phyloP scores from a whole-genome alignment of 2,113 vertebrate species.

The Trochalopteron elliotii region DNA sequence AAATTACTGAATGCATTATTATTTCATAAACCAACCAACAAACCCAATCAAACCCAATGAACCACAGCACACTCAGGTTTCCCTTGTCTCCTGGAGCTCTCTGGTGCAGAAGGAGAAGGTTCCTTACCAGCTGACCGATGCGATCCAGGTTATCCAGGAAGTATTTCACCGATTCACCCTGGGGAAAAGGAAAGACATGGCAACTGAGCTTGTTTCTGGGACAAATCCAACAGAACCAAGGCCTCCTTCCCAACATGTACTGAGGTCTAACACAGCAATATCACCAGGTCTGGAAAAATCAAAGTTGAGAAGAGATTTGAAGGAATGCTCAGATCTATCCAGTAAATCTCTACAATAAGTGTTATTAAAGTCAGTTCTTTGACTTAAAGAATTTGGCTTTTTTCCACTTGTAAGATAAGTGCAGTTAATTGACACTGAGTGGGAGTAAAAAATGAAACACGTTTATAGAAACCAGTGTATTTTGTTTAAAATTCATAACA shows the following conservation, averaged over 20 bases:
- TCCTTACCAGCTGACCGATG: slow-evolving; percentile 94
- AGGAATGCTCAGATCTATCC: not conserved
- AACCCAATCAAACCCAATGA: not conserved
- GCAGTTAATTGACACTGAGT: not conserved
- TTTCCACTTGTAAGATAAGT: not conserved
- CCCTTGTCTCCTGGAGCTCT: not conserved
- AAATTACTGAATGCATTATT: not conserved
- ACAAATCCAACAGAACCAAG: not conserved
- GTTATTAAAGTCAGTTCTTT: not conserved
- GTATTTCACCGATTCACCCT: slow-evolving; percentile 98
- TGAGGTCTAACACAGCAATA: not conserved
- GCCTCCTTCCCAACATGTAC: not conserved
- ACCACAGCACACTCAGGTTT: not conserved
- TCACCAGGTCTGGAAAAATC: not conserved
- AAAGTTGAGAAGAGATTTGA: not conserved
- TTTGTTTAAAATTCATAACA: not conserved
- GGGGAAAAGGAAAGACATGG: slow-evolving; percentile 3
- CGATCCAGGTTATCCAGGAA: slow-evolving; percentile 97
- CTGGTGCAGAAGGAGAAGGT: not conserved
- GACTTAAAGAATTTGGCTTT: not conserved
- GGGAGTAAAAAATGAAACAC: not conserved
- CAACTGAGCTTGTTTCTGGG: not conserved
- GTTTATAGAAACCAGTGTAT: not conserved
- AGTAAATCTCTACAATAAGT: not conserved
- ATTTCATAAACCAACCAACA: not conserved